Conservation (phyloP, 2,888 invertebrate genomes). For the Hedya salicella region DNA sequence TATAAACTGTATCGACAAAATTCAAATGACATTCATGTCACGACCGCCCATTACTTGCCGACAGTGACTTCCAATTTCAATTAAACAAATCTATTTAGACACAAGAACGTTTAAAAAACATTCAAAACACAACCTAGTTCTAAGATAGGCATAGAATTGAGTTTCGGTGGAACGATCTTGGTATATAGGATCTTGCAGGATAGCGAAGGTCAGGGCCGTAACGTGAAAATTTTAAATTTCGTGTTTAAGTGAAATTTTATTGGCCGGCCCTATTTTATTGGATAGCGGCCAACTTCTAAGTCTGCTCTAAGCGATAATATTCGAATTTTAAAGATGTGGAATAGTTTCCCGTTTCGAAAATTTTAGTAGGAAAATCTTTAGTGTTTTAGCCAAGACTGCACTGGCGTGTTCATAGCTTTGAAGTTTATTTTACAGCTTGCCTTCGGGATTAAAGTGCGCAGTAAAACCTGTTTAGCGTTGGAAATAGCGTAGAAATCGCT, state of each 20-base stretch:
- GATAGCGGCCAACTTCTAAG: slow-evolving; percentile 57
- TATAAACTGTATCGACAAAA: slow-evolving; percentile 66
- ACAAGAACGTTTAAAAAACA: slow-evolving; percentile 50
- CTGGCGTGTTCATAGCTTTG: not conserved
- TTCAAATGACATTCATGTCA: slow-evolving; percentile 79
- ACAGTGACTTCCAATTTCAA: slow-evolving; percentile 84
- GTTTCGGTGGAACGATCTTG: slow-evolving; percentile 23
- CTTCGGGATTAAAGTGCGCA: not conserved
- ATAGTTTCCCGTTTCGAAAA: slow-evolving; percentile 7
- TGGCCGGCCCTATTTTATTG: slow-evolving; percentile 74
- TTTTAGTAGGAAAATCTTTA: slow-evolving; percentile 10
- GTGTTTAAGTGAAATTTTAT: slow-evolving; percentile 84
- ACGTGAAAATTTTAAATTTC: slow-evolving; percentile 82
- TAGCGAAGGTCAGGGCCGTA: slow-evolving; percentile 58
- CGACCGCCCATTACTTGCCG: slow-evolving; percentile 82
- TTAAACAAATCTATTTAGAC: slow-evolving; percentile 54
- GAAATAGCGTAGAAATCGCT: not conserved
- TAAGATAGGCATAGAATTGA: slow-evolving; percentile 33
- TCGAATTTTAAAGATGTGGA: slow-evolving; percentile 33
- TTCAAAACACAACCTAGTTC: slow-evolving; percentile 48
- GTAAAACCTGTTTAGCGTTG: not conserved
- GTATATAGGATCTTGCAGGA: slow-evolving; percentile 50
- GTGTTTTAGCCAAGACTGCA: slow-evolving; percentile 13
- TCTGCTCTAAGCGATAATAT: slow-evolving; percentile 50
- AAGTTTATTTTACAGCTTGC: slow-evolving; percentile 2